Percentiles rank a stretch among this genome's conserved stretches.
Evolutionary conservation across 2,113 vertebrate species (phyloP).

Genomic region (Mirza zaza): DNA sequence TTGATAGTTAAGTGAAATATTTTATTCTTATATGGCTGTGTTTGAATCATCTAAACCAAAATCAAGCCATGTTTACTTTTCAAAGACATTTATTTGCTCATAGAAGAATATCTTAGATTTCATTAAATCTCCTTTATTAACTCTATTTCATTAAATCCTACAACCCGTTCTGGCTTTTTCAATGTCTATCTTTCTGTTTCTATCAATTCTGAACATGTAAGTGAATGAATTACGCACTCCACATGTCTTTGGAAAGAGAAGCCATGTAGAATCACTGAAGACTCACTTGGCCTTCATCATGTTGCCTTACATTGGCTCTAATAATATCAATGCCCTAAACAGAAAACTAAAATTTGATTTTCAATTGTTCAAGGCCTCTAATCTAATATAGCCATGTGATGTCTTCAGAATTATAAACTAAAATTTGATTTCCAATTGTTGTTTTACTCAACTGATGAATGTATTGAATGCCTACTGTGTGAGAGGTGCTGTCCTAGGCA

Average conservation of each 20-base stretch:
- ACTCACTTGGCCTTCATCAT: constrained; percentile 52
- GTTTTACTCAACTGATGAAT: constrained; percentile 46
- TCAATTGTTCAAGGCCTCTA: constrained; percentile 75
- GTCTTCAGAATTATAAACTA: constrained; percentile 72
- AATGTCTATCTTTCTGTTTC: constrained; percentile 15
- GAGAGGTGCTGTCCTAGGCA: not conserved
- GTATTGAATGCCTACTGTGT: constrained; percentile 17
- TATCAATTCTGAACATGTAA: constrained; percentile 6
- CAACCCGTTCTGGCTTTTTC: not conserved
- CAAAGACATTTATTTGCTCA: constrained; percentile 48
- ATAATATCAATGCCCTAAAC: constrained; percentile 72
- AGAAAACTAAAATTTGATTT: constrained; percentile 78
- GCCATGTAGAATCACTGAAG: not conserved
- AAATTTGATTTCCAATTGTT: constrained; percentile 74
- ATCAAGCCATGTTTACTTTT: constrained; percentile 34
- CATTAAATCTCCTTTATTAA: constrained; percentile 37
- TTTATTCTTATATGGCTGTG: not conserved
- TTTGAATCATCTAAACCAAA: constrained; percentile 24
- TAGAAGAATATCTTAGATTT: constrained; percentile 36
- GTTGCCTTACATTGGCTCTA: constrained; percentile 53
- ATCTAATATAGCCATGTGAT: constrained; percentile 67
- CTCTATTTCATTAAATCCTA: constrained; percentile 41
- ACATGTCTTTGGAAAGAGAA: constrained; percentile 11
- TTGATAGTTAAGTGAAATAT: constrained; percentile 22
- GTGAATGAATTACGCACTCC: not conserved